Evolutionary conservation across 2,797 vertebrate species (phyloP), one percentile per base, ranked within the genome.

Genomic region (Adrianichthys oophorus): DNA sequence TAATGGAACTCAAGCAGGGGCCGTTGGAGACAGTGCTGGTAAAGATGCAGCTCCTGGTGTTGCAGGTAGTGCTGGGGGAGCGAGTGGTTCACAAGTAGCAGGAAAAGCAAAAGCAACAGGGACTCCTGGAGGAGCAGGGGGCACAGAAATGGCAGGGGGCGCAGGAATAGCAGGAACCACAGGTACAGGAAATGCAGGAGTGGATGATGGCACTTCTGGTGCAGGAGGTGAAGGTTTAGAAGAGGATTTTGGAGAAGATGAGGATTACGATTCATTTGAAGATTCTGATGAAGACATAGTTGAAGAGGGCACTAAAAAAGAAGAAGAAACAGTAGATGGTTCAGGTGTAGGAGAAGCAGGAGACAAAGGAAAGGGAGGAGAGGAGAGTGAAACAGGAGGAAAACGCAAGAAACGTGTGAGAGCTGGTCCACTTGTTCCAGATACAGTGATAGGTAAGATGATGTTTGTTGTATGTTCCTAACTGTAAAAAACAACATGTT

Each of bases 361-460:
- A 48, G 59, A 2, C n/a, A 51, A 19, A 41, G 46, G 1, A 2
- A 48, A n/a, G 2, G 65, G 26, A 18, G 76, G 5, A 19, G 57
- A 6, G 15, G 76, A 4, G 5, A 72, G 16, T 16, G 58, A 32
- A 24, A 69, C 32, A 24, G 62, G 48, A 55, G 42, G 26, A 5
- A 73, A 68, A 74, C 62, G 32, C 23, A 87, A 47, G 51, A 92
- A 77, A 44, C 79, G 64, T 14, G 58, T 24, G 2, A 68, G 46
- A 84, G 68, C 54, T 14, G 87, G 83, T 41, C 69, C 70, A 54
- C 80, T 90, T 41, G 69, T 85, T 55, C 54, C 81, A 59, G 89
- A 92, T 0, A 81, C 83, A 47, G 69, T 75, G 4, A 62, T 48
- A 88, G 92, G 91, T 91, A 88, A 91, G 87, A 54, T 49, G 32